These are phyloP conservation scores for Anguilla rostrata DNA, from an alignment of 2,113 vertebrate species.

Conservation along the genomic window DNA sequence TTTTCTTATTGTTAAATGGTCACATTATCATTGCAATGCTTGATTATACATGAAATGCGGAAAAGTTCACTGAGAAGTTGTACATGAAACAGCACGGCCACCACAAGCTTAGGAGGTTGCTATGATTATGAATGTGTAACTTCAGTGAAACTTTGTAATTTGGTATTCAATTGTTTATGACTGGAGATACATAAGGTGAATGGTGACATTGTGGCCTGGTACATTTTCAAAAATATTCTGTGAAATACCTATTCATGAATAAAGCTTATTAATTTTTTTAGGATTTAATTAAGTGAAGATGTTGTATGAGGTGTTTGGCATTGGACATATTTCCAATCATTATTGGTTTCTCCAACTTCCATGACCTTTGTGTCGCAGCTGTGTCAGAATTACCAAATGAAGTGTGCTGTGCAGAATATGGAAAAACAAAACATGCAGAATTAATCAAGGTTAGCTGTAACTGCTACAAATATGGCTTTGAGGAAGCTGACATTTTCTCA, in stretches of 20 bases:
- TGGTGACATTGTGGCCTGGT: no score
- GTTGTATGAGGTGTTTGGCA: neutral
- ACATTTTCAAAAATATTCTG: no score
- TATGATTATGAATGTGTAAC: neutral
- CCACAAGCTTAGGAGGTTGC: neutral
- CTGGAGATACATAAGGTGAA: neutral
- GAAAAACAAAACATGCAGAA: neutral
- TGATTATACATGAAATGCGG: neutral
- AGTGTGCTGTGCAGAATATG: neutral
- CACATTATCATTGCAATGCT: neutral
- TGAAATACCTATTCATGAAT: neutral
- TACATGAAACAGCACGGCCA: neutral
- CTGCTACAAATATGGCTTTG: neutral
- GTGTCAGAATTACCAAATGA: neutral
- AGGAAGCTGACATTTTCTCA: neutral
- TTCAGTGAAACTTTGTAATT: neutral
- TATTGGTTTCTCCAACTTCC: neutral
- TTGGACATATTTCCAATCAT: neutral
- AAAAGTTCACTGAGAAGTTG: neutral
- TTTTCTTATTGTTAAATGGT: neutral
- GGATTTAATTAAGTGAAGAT: neutral
- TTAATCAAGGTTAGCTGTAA: neutral
- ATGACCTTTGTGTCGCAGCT: neutral
- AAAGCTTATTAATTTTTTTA: neutral
- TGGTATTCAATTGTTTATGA: no score